Base-by-base conservation (phyloP, 2,888 invertebrate genomes). In the Drosophila vallismaia region DNA sequence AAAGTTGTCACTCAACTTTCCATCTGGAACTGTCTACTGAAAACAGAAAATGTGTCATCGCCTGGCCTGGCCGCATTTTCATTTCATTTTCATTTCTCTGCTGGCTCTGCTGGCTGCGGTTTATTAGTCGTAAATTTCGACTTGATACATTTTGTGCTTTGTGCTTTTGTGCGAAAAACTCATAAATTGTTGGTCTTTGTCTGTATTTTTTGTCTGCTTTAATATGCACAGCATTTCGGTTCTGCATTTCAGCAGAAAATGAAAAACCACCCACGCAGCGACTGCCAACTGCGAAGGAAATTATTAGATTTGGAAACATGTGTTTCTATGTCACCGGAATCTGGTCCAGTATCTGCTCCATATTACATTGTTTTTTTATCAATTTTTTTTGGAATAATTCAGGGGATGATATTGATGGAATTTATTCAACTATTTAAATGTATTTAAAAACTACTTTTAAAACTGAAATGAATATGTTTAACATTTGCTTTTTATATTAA, bases 71-170 rank as follows among this genome's bases (percentile, higher is more conserved):
- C 36, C 63, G 36, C 64, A 52, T 64, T 64, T 64, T 64, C 64
- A 64, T 64, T 64, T 63, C 53, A 19, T 29, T 57, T 40, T 44
- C 45, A 38, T 64, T 64, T 52, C 38, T 63, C 19, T 52, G 45
- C 52, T 52, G n/a, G 57, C 38, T 63, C 19, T 52, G 45, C 52
- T 52, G n/a, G 57, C 38, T 46, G 36, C 64, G 46, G 64, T 64
- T 64, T 64, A 64, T 64, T 64, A 64, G 64, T 64, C 64, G 64
- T 64, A 64, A 64, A 64, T 64, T 64, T 62, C 51, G 63, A 46
- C 51, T 62, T 58, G 54, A 55, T 55, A 55, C 54, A 55, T 58
- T 58, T 42, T 10, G 31, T 6, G 44, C 51, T 45, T 52, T 46
- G 24, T 38, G 44, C 51, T 45, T 52, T 46, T 63, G 63, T 52